Evolutionary conservation across 2,113 vertebrate genomes (phyloP), one percentile per base, ranked within the genome.

Genomic region (Dicaeum eximium): DNA sequence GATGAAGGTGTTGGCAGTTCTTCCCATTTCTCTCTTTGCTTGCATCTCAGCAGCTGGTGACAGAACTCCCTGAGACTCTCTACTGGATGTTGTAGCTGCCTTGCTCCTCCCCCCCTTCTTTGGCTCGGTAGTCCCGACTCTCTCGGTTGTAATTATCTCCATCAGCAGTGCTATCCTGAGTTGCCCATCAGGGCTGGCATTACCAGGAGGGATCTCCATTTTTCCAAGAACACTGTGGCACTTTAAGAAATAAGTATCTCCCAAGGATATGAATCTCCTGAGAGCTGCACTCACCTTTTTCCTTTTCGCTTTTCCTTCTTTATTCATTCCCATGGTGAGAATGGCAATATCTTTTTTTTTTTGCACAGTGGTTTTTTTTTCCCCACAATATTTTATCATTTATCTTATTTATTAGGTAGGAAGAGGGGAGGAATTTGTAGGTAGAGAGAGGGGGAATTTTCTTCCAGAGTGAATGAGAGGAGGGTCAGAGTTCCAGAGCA

Each of bases 281-380:
- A 33, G 15, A 75, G 28, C 14, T 70, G 10, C 37, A 50, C 37
- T 82, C 30, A 33, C 18, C 45, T 64, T 78, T 75, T 71, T 35
- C 7, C 18, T 64, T 79, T 53, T 45, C 67, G 12, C 28, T 80
- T 86, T 65, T 74, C 30, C 44, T 64, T 25, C 0, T 82, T 77
- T 57, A 25, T 79, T 53, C 14, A 37, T 78, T 88, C 28, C 23
- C 11, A 3, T 30, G 20, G 37, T 45, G 13, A 69, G 23, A 53
- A 82, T 22, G 7, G 11, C 40, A 72, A 21, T 33, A 27, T 37
- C 6, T 35, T 22, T 54, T 37, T 5, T 11, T 35, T 3, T 54
- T 40, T 66, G 3, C 40, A 31, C 30, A 9, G 8, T 23, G 0
- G 0, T 3, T 28, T 28, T 42, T 71, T 51, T 22, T 22, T 1